Base-by-base conservation (phyloP, 2,113 vertebrate genomes). In the Australoheros scitulus region DNA sequence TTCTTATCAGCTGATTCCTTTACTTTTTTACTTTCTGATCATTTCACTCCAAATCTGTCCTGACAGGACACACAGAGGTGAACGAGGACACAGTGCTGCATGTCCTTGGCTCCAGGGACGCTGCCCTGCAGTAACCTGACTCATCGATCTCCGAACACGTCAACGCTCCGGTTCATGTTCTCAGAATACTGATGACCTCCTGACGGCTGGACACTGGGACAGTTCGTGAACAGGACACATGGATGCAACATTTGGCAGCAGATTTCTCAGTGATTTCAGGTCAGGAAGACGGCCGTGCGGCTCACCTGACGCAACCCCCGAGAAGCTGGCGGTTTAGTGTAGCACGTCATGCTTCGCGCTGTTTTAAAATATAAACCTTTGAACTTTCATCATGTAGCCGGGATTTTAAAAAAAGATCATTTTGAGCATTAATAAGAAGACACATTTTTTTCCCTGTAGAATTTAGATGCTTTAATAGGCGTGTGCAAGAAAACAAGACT, bases 101-200 rank as follows among this genome's bases (percentile, higher is more conserved):
- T 9, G 41, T 56, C 13, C 36, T 72, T 80, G 9, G 17, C 68
- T 61, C 24, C 20, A 15, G 41, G 11, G 56, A 61, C 26, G 10
- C n/a, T 61, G 77, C 36, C 72, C 80, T 60, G 32, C 32, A 60
- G 22, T 77, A 76, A 83, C 82, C 59, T 0, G 11, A 57, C 52
- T 75, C 47, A 61, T 8, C 32, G 68, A 76, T 75, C 59, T 11
- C 57, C 11, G 29, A 38, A 2, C 22, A 56, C 38, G 32, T 22
- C 20, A 29, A 11, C 34, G n/a, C 50, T 52, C 15, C 32, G 7
- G 26, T 78, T 15, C n/a, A 11, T 41, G 15, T 24, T 76, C 38
- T 58, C 47, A 36, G 55, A 70, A 68, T 20, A 17, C 9, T 24
- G 29, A 3, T 24, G 47, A 59, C 57, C 59, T 56, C 11, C 57